phyloP scores from a whole-genome alignment of 2,888 invertebrate genomes.

The Trichopoda pennipes region DNA sequence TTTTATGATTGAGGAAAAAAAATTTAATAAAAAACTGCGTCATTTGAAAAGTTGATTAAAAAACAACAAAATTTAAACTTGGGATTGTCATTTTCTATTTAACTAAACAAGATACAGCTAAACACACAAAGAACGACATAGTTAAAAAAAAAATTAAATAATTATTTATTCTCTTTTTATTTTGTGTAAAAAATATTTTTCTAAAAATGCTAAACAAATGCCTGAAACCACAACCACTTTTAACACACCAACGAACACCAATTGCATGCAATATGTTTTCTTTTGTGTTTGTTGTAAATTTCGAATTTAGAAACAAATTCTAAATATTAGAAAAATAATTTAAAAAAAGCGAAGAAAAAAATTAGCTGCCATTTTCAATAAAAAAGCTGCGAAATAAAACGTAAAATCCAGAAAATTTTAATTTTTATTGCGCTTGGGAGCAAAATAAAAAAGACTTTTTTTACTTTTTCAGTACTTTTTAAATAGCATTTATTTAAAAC shows the following conservation, averaged over 20 bases:
- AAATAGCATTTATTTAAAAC: too few species aligned
- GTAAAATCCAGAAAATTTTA: too few species aligned
- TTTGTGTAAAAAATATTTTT: conserved; percentile 3
- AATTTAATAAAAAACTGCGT: conserved; percentile 49
- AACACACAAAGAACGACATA: conserved; percentile 27
- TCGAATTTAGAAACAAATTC: conserved; percentile 29
- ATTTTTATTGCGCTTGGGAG: too few species aligned
- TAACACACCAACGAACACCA: conserved; percentile 54
- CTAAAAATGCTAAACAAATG: conserved; percentile 25
- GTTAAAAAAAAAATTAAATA: conserved; percentile 38
- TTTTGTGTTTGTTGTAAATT: conserved; percentile 24
- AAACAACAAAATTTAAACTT: conserved; percentile 47
- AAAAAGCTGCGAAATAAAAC: conserved; percentile 1
- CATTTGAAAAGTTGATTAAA: conserved; percentile 58
- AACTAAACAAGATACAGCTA: conserved; percentile 53
- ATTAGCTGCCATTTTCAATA: conserved; percentile 62
- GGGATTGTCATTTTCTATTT: conserved; percentile 65
- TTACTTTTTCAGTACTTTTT: too few species aligned
- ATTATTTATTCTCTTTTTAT: conserved; percentile 2
- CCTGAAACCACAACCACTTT: conserved; percentile 51
- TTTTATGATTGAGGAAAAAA: conserved; percentile 44
- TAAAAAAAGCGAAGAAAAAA: conserved; percentile 30
- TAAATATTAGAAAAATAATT: conserved; percentile 22
- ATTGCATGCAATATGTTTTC: conserved; percentile 24
- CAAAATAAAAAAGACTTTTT: too few species aligned